Conservation (phyloP, 2,888 invertebrate species). For the Dryobota labecula region DNA sequence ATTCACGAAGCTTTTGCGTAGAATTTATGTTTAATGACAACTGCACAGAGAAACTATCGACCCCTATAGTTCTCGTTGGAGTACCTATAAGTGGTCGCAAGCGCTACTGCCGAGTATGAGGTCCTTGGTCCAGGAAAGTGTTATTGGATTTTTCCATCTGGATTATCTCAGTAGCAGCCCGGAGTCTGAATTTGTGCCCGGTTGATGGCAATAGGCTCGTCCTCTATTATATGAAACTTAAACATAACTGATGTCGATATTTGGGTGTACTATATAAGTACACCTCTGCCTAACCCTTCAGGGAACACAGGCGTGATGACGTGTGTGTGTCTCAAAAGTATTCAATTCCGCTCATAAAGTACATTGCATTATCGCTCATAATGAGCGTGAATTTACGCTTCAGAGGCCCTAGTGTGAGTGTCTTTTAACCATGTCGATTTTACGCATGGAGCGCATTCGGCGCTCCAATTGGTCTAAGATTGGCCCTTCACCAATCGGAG, state of each 20-base stretch:
- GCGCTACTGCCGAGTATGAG: no score
- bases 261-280: not conserved
- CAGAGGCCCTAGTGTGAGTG: no score
- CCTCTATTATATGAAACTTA: not conserved
- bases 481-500: no score
- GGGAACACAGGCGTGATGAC: no score
- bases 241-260: not conserved
- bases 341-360: no score
- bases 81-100: not conserved
- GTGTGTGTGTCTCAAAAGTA: not conserved
- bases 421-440: no score
- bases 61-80: not conserved
- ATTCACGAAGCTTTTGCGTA: no score
- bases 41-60: not conserved
- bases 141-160: not conserved
- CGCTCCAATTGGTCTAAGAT: no score
- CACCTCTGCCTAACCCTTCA: not conserved
- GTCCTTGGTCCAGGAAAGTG: not conserved
- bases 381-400: slow-evolving; percentile 1
- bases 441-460: no score
- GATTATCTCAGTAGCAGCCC: no score
- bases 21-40: not conserved
- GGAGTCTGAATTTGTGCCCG: not conserved
- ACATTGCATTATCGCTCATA: not conserved
- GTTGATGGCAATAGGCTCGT: not conserved